Evolutionary conservation across 2,797 vertebrate species (phyloP).

Genomic region (Myotis planiceps): DNA sequence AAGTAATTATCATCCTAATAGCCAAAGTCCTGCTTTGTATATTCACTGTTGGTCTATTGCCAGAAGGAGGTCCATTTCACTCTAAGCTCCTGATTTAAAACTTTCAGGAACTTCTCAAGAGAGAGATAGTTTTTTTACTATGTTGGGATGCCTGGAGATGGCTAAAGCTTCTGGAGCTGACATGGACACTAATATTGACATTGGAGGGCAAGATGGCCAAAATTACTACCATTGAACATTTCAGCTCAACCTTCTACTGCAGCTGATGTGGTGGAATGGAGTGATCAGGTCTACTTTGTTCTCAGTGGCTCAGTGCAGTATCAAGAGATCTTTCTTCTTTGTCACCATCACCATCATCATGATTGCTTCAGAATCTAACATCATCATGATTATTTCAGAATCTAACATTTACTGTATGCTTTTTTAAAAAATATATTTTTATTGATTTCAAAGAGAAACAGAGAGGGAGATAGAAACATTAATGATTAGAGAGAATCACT

Average conservation of each 20-base stretch:
- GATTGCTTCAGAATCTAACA: neutral
- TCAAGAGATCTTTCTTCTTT: neutral
- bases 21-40: slow-evolving; percentile 80
- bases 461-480: too few relatives aligned
- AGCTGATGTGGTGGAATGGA: neutral
- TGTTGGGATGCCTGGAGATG: neutral
- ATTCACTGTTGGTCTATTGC: slow-evolving; percentile 74
- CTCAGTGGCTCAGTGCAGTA: neutral
- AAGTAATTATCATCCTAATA: slow-evolving; percentile 87
- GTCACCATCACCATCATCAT: neutral
- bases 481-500: too few relatives aligned
- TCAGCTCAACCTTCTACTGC: neutral
- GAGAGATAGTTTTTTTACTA: neutral
- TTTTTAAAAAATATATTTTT: neutral
- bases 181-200: neutral
- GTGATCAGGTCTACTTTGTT: neutral
- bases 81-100: slow-evolving; percentile 7
- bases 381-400: neutral
- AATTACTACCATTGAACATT: neutral
- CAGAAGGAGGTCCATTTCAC: slow-evolving; percentile 69
- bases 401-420: neutral
- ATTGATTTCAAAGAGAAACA: too few relatives aligned
- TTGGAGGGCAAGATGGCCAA: neutral
- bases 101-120: slow-evolving; percentile 29
- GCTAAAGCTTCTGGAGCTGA: neutral